Evolutionary conservation across 2,113 vertebrate genomes (phyloP), one percentile per base, ranked within the genome.

Genomic region (Percina caprodes): DNA sequence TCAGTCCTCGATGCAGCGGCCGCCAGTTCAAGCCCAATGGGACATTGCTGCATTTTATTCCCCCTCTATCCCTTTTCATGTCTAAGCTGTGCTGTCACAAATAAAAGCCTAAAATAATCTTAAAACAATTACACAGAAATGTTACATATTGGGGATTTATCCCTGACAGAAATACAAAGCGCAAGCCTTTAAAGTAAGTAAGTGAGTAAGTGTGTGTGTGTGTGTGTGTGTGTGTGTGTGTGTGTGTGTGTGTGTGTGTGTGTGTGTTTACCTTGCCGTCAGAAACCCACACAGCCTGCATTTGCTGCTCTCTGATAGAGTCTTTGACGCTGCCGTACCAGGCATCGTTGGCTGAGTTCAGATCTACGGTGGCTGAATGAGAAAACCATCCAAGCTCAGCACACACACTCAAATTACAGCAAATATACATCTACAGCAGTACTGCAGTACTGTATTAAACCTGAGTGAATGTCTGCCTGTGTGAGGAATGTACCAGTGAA

Each of bases 261-360:
- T 68, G 66, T 58, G 71, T 72, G 26, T 49, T 88, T 95, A 98
- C 97, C 96, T 97, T 99, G 94, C 96, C 96, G 93, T 99, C 97
- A 0, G 96, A 98, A 18, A 99, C 97, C 97, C 97, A 99, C 3
- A 99, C 97, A 13, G 97, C 94, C 89, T 96, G 95, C 74, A 93
- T 93, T 89, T 98, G 97, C 84, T 99, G 97, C 45, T 96, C 96
- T 60, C 93, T 94, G 81, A 99, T 93, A 14, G 93, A 92, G 58
- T 99, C 97, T 89, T 97, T 98, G 77, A 98, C 85, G 76, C 95
- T 96, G 65, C 97, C 97, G 65, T 96, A 98, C 97, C 97, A 98
- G 71, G 96, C 94, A 6, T 99, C 97, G 0, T 98, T 97, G 68
- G 96, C 91, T 7, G 97, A 96, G 94, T 96, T 97, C 83, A 99